A percentile compares a stretch with the other conserved stretches of the same genome.
Conservation (phyloP, 2,888 invertebrate genomes). For the Dasypogon diadema region DNA sequence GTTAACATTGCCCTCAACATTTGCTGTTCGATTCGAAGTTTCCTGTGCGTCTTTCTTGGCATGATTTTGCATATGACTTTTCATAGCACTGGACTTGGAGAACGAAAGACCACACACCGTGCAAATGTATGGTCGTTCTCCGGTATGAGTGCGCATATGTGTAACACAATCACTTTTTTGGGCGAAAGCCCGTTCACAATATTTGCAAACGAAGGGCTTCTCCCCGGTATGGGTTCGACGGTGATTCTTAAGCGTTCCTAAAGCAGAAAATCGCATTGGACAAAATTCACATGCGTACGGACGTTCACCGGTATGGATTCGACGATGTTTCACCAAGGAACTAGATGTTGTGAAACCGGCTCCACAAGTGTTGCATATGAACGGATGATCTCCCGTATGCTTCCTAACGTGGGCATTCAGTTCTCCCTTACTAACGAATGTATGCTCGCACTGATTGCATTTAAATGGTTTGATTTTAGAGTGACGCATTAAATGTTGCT, state of each 20-base stretch:
- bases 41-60: conserved; percentile 61
- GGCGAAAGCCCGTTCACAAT: conserved; percentile 72
- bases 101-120: conserved; percentile 70
- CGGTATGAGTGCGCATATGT: conserved; percentile 73
- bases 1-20: too few species aligned
- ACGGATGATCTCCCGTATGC: conserved; percentile 74
- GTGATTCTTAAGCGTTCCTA: conserved; percentile 73
- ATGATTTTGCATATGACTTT: conserved; percentile 70
- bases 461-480: conserved; percentile 69
- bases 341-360: conserved; percentile 73
- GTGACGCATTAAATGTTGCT: conserved; percentile 73
- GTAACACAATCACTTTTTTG: conserved; percentile 72
- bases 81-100: conserved; percentile 71
- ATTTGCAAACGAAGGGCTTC: conserved; percentile 70
- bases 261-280: conserved; percentile 71
- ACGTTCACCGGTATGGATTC: conserved; percentile 73
- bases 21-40: too few species aligned
- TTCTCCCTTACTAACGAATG: conserved; percentile 70
- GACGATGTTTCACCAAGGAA: conserved; percentile 72
- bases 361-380: conserved; percentile 72
- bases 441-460: conserved; percentile 68
- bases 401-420: conserved; percentile 71
- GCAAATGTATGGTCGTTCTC: conserved; percentile 63
- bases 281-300: conserved; percentile 74
- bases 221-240: conserved; percentile 74